These are phyloP conservation scores for Microctonus aethiopoides DNA, from an alignment of 2,888 invertebrate species.

Conservation along the genomic window DNA sequence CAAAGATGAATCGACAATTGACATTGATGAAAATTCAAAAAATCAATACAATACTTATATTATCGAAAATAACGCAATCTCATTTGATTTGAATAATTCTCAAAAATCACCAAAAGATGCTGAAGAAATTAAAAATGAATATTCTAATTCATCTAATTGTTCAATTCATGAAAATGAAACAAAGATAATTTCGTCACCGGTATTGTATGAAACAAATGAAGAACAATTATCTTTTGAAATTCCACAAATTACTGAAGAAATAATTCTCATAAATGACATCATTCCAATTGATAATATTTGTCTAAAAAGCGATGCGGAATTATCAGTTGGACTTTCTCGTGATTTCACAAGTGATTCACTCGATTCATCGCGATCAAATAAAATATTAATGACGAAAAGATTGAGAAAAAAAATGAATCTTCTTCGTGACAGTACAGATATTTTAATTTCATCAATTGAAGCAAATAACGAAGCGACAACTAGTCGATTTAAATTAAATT, in stretches of 20 bases:
- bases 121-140: not conserved
- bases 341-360: constrained; percentile 22
- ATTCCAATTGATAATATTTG: not conserved
- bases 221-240: constrained; percentile 30
- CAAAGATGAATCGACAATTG: not conserved
- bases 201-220: constrained; percentile 39
- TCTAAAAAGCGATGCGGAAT: constrained; percentile 9
- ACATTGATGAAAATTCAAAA: not conserved
- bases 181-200: not conserved
- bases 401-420: constrained; percentile 43
- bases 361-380: constrained; percentile 9
- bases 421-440: constrained; percentile 50
- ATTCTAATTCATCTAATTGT: not conserved
- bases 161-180: not conserved
- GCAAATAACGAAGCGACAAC: constrained; percentile 25
- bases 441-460: constrained; percentile 50
- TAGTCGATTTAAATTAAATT: constrained; percentile 39
- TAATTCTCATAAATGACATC: constrained; percentile 18
- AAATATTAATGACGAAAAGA: constrained; percentile 33
- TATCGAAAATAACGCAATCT: constrained; percentile 29
- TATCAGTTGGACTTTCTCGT: not conserved
- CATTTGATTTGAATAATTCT: not conserved
- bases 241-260: constrained; percentile 9
- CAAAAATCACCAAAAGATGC: not conserved
- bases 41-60: constrained; percentile 42